These are phyloP conservation scores for Corbicula japonica DNA, from an alignment of 2,888 invertebrate genomes.

Conservation along the genomic window DNA sequence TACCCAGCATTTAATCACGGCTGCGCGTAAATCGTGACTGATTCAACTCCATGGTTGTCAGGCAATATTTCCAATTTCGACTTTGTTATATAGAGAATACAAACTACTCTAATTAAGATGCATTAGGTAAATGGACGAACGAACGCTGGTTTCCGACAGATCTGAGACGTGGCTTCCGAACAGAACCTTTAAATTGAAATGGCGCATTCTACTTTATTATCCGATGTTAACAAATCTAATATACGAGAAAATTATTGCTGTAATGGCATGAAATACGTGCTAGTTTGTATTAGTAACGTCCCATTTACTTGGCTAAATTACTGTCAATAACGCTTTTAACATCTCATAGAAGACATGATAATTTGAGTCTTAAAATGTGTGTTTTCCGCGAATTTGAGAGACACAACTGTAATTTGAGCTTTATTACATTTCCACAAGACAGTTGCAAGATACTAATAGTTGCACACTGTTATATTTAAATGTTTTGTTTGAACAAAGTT, in stretches of 20 bases:
- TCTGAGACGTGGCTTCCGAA: slow-evolving; percentile 45
- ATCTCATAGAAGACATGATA: slow-evolving; percentile 21
- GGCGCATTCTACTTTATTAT: slow-evolving; percentile 41
- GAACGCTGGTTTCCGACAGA: slow-evolving; percentile 51
- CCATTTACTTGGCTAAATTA: slow-evolving; percentile 48
- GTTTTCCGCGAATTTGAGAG: slow-evolving; percentile 14
- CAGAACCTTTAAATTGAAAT: slow-evolving; percentile 28
- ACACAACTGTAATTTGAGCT: too few species aligned
- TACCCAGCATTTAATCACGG: slow-evolving; percentile 65
- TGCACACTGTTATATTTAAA: too few species aligned
- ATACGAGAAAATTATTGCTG: slow-evolving; percentile 35
- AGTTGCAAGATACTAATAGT: too few species aligned
- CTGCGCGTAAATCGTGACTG: slow-evolving; percentile 49
- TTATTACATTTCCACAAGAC: too few species aligned
- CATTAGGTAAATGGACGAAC: slow-evolving; percentile 57
- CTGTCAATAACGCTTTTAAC: slow-evolving; percentile 28
- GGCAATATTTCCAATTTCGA: slow-evolving; percentile 40
- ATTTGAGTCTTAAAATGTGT: slow-evolving; percentile 16
- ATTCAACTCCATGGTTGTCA: slow-evolving; percentile 58
- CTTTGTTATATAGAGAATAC: slow-evolving; percentile 32
- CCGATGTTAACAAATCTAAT: slow-evolving; percentile 48
- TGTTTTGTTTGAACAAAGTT: too few species aligned
- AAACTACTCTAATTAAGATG: slow-evolving; percentile 54
- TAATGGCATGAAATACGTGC: slow-evolving; percentile 43
- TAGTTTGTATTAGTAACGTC: slow-evolving; percentile 39